Conservation (phyloP, 2,113 vertebrate species). For the Sorex araneus region DNA sequence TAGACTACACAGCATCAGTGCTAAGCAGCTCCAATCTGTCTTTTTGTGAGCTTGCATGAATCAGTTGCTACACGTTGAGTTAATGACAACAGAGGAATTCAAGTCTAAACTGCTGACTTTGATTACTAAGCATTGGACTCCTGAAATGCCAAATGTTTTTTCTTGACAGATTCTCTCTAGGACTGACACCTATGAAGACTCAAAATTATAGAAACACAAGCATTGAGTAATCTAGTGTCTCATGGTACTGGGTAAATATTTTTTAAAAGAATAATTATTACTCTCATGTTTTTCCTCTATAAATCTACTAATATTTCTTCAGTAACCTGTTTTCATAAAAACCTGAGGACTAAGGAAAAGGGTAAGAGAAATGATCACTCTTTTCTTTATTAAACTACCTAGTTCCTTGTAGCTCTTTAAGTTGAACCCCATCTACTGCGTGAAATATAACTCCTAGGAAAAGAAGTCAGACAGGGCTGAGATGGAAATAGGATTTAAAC, state of each 20-base stretch:
- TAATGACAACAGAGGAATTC: neutral
- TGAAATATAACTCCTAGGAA: conserved; percentile 42
- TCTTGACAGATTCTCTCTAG: neutral
- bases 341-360: neutral
- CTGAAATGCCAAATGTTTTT: neutral
- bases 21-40: neutral
- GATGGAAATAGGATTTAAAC: conserved; percentile 19
- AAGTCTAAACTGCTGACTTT: neutral
- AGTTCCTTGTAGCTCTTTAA: conserved; percentile 63
- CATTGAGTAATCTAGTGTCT: neutral
- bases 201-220: neutral
- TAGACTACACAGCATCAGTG: conserved; percentile 1
- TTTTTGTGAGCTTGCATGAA: neutral
- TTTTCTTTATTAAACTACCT: neutral
- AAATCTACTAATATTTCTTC: conserved; percentile 31
- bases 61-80: neutral
- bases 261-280: conserved; percentile 1
- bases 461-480: conserved; percentile 4
- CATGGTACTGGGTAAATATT: neutral
- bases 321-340: conserved; percentile 30
- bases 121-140: neutral
- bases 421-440: conserved; percentile 43
- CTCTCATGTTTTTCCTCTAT: conserved; percentile 16
- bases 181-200: neutral
- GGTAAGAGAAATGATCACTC: neutral